These are phyloP conservation scores for Araneus ventricosus DNA, from an alignment of 1,140 invertebrate genomes.

Conservation along the genomic window DNA sequence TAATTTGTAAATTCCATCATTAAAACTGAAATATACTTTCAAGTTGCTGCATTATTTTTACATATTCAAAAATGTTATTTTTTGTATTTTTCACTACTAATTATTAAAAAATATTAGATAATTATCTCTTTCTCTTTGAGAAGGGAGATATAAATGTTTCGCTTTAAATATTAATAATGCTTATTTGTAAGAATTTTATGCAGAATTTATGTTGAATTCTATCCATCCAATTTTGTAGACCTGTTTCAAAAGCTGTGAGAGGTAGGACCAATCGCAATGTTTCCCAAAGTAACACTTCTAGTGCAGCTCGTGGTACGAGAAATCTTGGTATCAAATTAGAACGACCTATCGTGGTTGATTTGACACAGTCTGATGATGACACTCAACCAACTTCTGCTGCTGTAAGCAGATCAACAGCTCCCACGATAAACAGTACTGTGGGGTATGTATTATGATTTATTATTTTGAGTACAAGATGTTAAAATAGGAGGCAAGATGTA, in stretches of 20 bases:
- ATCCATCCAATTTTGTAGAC: background rate
- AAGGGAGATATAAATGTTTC: too few relatives aligned
- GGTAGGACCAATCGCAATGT: slow-evolving; percentile 46
- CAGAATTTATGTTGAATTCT: background rate
- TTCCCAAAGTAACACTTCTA: slow-evolving; percentile 20
- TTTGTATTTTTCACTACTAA: too few relatives aligned
- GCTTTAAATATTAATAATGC: too few relatives aligned
- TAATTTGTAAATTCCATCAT: too few relatives aligned
- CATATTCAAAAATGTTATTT: too few relatives aligned
- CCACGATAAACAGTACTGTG: slow-evolving; percentile 58
- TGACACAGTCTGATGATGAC: slow-evolving; percentile 86
- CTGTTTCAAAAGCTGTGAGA: slow-evolving; percentile 45
- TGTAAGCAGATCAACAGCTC: slow-evolving; percentile 42
- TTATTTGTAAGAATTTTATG: too few relatives aligned
- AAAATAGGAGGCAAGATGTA: too few relatives aligned
- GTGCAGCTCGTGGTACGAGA: slow-evolving; percentile 1
- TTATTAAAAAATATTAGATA: too few relatives aligned
- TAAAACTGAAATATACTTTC: too few relatives aligned
- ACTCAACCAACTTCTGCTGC: slow-evolving; percentile 52
- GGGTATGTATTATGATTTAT: slow-evolving; percentile 35
- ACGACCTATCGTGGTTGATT: slow-evolving; percentile 82
- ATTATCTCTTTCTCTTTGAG: too few relatives aligned
- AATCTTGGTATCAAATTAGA: slow-evolving; percentile 45
- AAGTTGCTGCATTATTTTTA: too few relatives aligned
- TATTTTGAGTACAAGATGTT: background rate